These are phyloP conservation scores for Agriopis aurantiaria DNA, from an alignment of 2,888 invertebrate genomes.

Conservation along the genomic window DNA sequence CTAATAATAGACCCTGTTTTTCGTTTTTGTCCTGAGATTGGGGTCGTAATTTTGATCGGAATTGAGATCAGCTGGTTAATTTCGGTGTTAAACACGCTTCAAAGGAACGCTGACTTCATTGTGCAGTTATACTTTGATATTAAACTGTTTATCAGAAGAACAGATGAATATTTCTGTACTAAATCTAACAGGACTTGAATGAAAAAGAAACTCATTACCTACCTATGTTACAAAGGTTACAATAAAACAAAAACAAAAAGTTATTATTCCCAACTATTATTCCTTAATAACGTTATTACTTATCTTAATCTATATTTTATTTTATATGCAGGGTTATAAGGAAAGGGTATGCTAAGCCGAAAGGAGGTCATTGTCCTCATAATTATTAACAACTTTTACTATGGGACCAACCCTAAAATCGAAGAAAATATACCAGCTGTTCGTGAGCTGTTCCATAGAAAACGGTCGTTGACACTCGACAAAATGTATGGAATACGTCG, in stretches of 20 bases:
- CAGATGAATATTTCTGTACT: background rate
- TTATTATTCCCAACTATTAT: too few relatives aligned
- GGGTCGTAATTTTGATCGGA: conserved; percentile 27
- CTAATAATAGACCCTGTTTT: conserved; percentile 62
- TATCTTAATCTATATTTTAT: too few relatives aligned
- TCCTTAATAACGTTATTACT: too few relatives aligned
- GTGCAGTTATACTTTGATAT: conserved; percentile 10
- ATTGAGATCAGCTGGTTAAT: conserved; percentile 32
- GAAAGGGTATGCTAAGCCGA: too few relatives aligned
- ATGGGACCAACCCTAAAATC: too few relatives aligned
- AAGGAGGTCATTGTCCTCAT: too few relatives aligned
- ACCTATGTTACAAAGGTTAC: background rate
- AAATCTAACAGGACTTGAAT: background rate
- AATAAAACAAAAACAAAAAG: background rate
- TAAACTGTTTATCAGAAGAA: conserved; percentile 6
- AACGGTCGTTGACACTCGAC: too few relatives aligned
- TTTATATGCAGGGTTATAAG: too few relatives aligned
- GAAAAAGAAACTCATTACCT: background rate
- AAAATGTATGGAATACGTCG: too few relatives aligned
- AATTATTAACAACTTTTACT: too few relatives aligned
- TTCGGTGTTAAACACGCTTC: conserved; percentile 23
- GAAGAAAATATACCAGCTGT: too few relatives aligned
- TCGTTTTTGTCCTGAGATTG: conserved; percentile 30
- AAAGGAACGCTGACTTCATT: conserved; percentile 26
- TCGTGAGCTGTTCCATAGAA: too few relatives aligned